Evolutionary conservation across 2,113 vertebrate species (phyloP), one percentile per base, ranked within the genome.

Genomic region (Sialia sialis): DNA sequence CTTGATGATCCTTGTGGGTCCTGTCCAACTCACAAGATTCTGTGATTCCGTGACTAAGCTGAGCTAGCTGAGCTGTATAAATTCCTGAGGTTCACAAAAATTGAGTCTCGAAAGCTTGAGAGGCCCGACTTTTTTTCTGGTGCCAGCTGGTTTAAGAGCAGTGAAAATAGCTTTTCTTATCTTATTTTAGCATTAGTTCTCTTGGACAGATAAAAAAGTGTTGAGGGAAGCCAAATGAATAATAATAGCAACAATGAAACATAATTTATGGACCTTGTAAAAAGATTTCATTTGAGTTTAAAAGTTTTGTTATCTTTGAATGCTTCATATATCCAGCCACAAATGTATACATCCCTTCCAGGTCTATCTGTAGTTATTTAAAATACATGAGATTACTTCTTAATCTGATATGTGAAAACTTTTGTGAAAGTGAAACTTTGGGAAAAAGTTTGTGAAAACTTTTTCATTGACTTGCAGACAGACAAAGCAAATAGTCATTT

Each of bases 91-190:
- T 69, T 29, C 46, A 51, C 14, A 80, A 93, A 93, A 83, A 44
- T 3, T 49, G 9, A 58, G 10, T n/a, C 8, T 91, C 2, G 1
- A 90, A 93, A 80, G 64, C 46, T 23, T 80, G 30, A 66, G 55
- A 70, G 23, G 54, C 48, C 13, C 17, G 5, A 32, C 5, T 69
- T 85, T 85, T 75, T 13, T 84, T 38, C 51, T 76, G 11, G 16
- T 88, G 32, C 78, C 58, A 85, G 63, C 18, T 83, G 25, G 3
- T 68, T 91, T 72, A 83, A 51, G 34, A 85, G 3, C 12, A 32
- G 13, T 83, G 62, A 85, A 93, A 95, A 85, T 16, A 52, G 26
- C 5, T 90, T 77, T 95, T 80, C 48, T 93, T 86, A 84, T 89
- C 59, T 58, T 82, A 49, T 72, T 90, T 94, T 73, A 83, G 2